These are phyloP conservation scores for Upupa epops DNA, from an alignment of 2,113 vertebrate species.

Conservation along the genomic window DNA sequence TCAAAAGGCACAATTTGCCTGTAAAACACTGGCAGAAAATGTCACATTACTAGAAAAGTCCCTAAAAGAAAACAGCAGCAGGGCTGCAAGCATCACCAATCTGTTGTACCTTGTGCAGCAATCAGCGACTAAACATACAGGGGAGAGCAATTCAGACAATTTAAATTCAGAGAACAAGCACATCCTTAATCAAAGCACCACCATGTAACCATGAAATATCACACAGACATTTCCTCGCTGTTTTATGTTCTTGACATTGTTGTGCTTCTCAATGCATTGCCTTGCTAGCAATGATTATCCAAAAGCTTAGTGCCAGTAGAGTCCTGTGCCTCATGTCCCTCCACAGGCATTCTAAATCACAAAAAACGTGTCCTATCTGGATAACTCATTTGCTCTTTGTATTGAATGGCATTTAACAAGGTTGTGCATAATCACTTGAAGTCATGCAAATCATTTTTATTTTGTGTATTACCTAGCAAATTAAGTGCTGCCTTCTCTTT, in stretches of 20 bases:
- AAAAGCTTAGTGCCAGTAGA: background rate
- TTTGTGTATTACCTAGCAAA: slow-evolving; percentile 71
- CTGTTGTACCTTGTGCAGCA: background rate
- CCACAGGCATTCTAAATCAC: background rate
- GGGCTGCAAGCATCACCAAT: background rate
- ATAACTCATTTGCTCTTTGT: slow-evolving; percentile 12
- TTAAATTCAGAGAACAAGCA: background rate
- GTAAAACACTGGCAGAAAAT: background rate
- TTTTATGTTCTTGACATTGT: background rate
- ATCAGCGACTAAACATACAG: accelerated
- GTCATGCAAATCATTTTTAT: slow-evolving; percentile 66
- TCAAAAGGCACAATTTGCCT: background rate
- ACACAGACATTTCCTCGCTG: background rate
- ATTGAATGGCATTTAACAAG: slow-evolving; percentile 1
- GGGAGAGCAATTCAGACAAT: background rate
- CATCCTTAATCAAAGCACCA: background rate
- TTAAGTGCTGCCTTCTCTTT: slow-evolving; percentile 65
- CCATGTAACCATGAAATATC: background rate
- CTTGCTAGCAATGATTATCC: background rate
- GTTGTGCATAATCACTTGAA: slow-evolving; percentile 50
- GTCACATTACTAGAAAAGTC: background rate
- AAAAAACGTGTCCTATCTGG: background rate
- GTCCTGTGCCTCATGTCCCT: background rate
- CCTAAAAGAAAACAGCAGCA: background rate
- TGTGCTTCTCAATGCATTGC: background rate